Evolutionary conservation across 2,113 vertebrate genomes (phyloP).

Genomic region (Manacus vitellinus): DNA sequence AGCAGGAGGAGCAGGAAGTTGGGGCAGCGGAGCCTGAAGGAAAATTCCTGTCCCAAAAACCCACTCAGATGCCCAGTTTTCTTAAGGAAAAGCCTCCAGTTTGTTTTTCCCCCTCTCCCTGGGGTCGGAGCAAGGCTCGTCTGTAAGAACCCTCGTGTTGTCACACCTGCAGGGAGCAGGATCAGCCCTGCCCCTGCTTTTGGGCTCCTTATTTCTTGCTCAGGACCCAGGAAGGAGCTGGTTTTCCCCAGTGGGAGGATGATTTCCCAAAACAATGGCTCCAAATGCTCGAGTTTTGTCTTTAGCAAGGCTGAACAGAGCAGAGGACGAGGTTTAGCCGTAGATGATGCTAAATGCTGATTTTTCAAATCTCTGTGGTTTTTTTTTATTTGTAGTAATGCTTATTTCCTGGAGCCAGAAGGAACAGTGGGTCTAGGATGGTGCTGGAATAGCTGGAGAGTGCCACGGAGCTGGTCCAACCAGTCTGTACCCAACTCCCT

Average conservation of each 20-base stretch:
- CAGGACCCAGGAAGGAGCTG: background rate
- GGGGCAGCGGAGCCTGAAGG: background rate
- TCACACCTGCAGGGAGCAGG: background rate
- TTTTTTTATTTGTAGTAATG: background rate
- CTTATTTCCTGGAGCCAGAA: background rate
- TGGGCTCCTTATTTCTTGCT: background rate
- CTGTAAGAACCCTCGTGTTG: background rate
- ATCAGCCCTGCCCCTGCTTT: background rate
- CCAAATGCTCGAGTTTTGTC: fast-evolving
- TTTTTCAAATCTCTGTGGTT: background rate
- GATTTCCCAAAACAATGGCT: background rate
- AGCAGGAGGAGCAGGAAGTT: slow-evolving; percentile 56
- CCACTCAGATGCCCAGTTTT: background rate
- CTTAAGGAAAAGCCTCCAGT: background rate
- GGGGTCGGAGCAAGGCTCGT: fast-evolving
- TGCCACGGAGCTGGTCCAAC: fast-evolving
- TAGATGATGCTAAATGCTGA: slow-evolving; percentile 16
- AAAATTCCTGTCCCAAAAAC: background rate
- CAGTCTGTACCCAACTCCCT: background rate
- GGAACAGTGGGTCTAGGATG: fast-evolving
- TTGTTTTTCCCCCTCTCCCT: fast-evolving
- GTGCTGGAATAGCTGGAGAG: background rate
- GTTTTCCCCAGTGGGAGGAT: fast-evolving
- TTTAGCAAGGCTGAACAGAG: background rate
- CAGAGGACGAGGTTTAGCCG: background rate